These are phyloP conservation scores for Lithosia quadra DNA, from an alignment of 2,888 invertebrate species.

Conservation along the genomic window DNA sequence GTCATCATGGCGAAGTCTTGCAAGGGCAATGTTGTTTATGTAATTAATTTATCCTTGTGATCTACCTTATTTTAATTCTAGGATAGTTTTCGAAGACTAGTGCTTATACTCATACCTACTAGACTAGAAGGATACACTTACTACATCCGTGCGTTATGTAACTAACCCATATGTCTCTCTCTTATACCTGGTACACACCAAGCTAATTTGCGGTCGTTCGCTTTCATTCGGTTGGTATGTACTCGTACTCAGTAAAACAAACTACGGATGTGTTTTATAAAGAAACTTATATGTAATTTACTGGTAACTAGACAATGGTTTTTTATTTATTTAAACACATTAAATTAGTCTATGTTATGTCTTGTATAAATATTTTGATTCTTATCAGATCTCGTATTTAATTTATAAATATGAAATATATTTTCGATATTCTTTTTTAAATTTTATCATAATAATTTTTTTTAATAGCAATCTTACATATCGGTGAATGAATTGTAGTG, in stretches of 20 bases:
- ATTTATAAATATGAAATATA: slow-evolving; percentile 54
- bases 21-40: not conserved
- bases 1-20: not conserved
- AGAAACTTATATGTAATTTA: not conserved
- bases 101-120: not conserved
- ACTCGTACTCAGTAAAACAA: not conserved
- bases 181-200: not conserved
- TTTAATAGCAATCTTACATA: slow-evolving; percentile 51
- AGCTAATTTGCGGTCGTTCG: not conserved
- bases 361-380: slow-evolving; percentile 48
- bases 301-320: slow-evolving; percentile 43
- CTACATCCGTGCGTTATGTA: not conserved
- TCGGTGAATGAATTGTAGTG: slow-evolving; percentile 40
- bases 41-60: not conserved
- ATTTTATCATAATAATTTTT: slow-evolving; percentile 47
- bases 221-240: not conserved
- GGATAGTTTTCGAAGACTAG: slow-evolving; percentile 17
- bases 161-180: not conserved
- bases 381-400: slow-evolving; percentile 68
- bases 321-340: slow-evolving; percentile 52
- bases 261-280: not conserved
- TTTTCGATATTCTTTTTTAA: slow-evolving; percentile 45
- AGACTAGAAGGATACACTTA: not conserved
- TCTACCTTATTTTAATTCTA: not conserved
- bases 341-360: slow-evolving; percentile 43